These are phyloP conservation scores for Gallinago paraguaiae DNA, from an alignment of 2,113 vertebrate species.

Conservation along the genomic window DNA sequence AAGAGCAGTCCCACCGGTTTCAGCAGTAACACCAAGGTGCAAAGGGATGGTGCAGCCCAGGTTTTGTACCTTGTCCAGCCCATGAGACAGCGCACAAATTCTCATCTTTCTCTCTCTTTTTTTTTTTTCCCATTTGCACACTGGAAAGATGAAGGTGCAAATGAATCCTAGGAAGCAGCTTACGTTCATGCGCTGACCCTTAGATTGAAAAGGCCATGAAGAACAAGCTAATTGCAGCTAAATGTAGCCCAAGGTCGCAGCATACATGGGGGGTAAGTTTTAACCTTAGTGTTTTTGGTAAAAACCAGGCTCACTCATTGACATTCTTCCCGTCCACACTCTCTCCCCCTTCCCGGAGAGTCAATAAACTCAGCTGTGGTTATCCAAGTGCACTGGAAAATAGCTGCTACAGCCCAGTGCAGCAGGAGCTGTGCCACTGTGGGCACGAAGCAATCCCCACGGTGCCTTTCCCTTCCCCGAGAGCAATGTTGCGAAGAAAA, in stretches of 20 bases:
- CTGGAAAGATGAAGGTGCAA: background rate
- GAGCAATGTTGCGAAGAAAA: background rate
- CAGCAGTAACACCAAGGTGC: background rate
- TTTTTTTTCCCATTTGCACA: background rate
- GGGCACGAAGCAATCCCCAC: background rate
- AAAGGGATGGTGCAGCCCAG: accelerated
- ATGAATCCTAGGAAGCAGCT: background rate
- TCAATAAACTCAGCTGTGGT: background rate
- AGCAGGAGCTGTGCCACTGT: background rate
- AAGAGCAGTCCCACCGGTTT: background rate
- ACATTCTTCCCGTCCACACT: background rate
- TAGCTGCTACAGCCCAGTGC: background rate
- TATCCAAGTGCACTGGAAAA: background rate
- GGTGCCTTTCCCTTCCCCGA: background rate
- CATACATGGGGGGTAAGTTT: background rate
- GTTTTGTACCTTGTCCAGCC: background rate
- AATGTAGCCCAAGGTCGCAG: background rate
- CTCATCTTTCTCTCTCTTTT: background rate
- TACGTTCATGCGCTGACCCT: background rate
- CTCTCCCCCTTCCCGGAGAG: background rate
- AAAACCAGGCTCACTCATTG: background rate
- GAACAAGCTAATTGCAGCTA: background rate
- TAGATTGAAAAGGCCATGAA: background rate
- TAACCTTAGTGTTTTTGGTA: background rate
- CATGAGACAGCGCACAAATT: background rate